These are phyloP conservation scores for Sesamia nonagrioides DNA, from an alignment of 1,140 invertebrate species.

Conservation along the genomic window DNA sequence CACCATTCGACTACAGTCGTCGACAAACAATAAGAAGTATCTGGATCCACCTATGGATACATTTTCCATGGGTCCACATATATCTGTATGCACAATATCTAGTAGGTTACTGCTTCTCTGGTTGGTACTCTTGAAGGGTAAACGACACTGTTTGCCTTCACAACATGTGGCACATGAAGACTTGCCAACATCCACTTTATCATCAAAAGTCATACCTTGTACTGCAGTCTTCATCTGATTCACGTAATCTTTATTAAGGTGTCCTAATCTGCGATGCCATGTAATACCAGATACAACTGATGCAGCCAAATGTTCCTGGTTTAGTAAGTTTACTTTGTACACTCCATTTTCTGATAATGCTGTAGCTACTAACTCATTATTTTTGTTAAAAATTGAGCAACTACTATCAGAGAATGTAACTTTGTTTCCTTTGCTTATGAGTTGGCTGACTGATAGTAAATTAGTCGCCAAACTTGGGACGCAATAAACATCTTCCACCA, in stretches of 20 bases:
- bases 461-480: constrained; percentile 38
- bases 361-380: constrained; percentile 26
- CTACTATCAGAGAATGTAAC: constrained; percentile 6
- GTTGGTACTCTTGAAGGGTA: constrained; percentile 23
- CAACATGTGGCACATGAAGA: constrained; percentile 28
- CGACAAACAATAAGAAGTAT: constrained; percentile 39
- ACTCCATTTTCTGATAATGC: constrained; percentile 26
- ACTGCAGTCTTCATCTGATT: constrained; percentile 36
- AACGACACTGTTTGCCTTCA: constrained; percentile 32
- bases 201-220: constrained; percentile 15
- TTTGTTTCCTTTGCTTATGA: constrained; percentile 42
- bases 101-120: constrained; percentile 29
- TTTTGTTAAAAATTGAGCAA: constrained; percentile 24
- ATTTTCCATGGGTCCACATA: constrained; percentile 42
- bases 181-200: constrained; percentile 28
- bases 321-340: constrained; percentile 20
- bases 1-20: constrained; percentile 28
- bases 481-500: constrained; percentile 29
- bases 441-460: constrained; percentile 42
- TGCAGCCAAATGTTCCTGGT: constrained; percentile 23
- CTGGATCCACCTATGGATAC: constrained; percentile 27
- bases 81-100: constrained; percentile 35
- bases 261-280: constrained; percentile 49
- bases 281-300: background rate
- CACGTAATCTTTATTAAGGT: constrained; percentile 31